phyloP scores from a whole-genome alignment of 2,888 invertebrate species.

The Cecidostiba fungosa region DNA sequence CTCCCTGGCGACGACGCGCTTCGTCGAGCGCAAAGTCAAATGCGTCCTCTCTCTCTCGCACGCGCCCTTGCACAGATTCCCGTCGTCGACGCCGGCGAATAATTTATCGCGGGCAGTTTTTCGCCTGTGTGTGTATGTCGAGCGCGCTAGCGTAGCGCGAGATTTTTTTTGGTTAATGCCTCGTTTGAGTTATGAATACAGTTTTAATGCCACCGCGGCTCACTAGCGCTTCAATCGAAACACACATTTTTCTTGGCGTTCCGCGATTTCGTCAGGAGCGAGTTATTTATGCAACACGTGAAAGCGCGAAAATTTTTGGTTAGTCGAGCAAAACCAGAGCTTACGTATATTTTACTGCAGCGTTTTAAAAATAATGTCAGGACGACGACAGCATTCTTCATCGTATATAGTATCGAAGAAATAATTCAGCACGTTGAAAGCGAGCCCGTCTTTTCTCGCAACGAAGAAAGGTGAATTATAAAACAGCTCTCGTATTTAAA shows the following conservation, averaged over 20 bases:
- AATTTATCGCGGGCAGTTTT: constrained; percentile 45
- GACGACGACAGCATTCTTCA: background rate
- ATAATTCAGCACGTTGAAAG: constrained; percentile 21
- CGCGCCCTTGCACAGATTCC: background rate
- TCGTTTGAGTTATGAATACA: constrained; percentile 20
- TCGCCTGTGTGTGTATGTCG: background rate
- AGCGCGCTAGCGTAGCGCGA: too few relatives aligned
- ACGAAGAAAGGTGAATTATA: constrained; percentile 37
- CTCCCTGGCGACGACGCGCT: constrained; percentile 23
- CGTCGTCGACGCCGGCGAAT: constrained; percentile 2
- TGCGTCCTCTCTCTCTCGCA: background rate
- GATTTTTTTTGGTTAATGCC: background rate
- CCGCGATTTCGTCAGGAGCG: background rate
- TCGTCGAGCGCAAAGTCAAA: constrained; percentile 43
- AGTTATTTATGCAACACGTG: background rate
- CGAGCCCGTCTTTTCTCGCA: background rate
- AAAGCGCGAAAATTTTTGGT: background rate
- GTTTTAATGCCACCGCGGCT: background rate
- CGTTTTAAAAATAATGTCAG: background rate
- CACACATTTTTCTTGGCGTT: background rate
- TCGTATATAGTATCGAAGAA: background rate
- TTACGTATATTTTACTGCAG: background rate
- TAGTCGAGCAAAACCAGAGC: background rate
- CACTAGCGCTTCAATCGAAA: background rate
- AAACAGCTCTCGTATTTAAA: constrained; percentile 42